Conservation (phyloP, 1,140 invertebrate species). For the Elysia chlorotica region DNA sequence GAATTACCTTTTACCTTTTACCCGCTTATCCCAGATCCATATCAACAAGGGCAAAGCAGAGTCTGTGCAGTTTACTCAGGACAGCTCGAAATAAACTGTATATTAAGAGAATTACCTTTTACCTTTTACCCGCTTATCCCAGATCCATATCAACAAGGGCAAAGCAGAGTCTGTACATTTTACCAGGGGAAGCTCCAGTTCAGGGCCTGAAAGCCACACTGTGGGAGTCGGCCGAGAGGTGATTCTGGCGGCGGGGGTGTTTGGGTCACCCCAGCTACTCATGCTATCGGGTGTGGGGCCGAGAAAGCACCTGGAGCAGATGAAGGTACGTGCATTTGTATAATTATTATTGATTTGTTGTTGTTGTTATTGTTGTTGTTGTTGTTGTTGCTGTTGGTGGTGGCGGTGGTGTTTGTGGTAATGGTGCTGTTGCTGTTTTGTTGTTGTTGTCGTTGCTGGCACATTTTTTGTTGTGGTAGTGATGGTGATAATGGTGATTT, state of each 20-base stretch:
- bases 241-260: conserved; percentile 76
- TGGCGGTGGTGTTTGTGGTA: too few relatives aligned
- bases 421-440: too few relatives aligned
- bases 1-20: too few relatives aligned
- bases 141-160: neutral
- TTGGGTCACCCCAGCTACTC: conserved; percentile 86
- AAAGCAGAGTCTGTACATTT: neutral
- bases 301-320: conserved; percentile 22
- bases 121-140: neutral
- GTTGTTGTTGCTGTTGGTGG: too few relatives aligned
- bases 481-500: too few relatives aligned
- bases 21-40: neutral
- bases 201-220: conserved; percentile 13
- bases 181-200: neutral
- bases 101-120: neutral
- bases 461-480: too few relatives aligned
- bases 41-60: neutral
- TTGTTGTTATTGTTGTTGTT: too few relatives aligned
- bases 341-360: too few relatives aligned
- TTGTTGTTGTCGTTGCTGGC: too few relatives aligned
- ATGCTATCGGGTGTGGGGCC: conserved; percentile 91
- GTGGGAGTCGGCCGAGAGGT: conserved; percentile 73
- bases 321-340: conserved; percentile 33
- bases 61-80: neutral
- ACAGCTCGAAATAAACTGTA: neutral